Evolutionary conservation across 1,140 invertebrate genomes (phyloP).

Genomic region (Drosophila ananassae): DNA sequence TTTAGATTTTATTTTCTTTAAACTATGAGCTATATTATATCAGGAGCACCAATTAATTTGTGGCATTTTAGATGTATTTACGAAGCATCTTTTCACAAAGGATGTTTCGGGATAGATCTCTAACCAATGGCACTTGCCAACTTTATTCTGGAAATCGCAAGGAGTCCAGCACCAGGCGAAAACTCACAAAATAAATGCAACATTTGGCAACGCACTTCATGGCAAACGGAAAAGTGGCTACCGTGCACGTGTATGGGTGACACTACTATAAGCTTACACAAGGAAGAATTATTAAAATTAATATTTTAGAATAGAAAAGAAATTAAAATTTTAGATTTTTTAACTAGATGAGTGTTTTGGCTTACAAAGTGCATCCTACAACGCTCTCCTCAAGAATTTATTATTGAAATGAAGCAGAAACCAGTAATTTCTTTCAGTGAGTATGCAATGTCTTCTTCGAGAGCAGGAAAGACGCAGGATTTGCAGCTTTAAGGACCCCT

Average conservation of each 20-base stretch:
- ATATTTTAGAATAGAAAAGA: background rate
- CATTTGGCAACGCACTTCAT: slow-evolving; percentile 74
- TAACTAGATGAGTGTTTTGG: no score
- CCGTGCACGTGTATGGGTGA: slow-evolving; percentile 32
- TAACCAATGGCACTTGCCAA: slow-evolving; percentile 14
- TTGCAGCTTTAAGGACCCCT: slow-evolving; percentile 45
- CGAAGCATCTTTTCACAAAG: background rate
- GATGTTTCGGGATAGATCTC: slow-evolving; percentile 4
- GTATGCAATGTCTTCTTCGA: slow-evolving; percentile 41
- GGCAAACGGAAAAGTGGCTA: slow-evolving; percentile 70
- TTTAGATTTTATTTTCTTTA: slow-evolving; percentile 2
- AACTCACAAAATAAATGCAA: slow-evolving; percentile 80
- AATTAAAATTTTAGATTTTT: no score
- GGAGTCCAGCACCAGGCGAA: slow-evolving; percentile 44
- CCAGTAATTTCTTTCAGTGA: slow-evolving; percentile 3
- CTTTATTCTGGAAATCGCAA: slow-evolving; percentile 3
- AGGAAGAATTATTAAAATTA: background rate
- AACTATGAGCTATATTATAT: background rate
- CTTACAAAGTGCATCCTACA: no score
- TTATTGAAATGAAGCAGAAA: no score
- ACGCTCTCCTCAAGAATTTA: no score
- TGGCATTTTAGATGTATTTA: slow-evolving; percentile 26
- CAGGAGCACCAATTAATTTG: slow-evolving; percentile 25
- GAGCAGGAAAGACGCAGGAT: slow-evolving; percentile 30
- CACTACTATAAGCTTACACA: background rate